A percentile compares a stretch with the other conserved stretches of the same genome.
Conservation (phyloP, 2,113 vertebrate species). For the Smithornis capensis region DNA sequence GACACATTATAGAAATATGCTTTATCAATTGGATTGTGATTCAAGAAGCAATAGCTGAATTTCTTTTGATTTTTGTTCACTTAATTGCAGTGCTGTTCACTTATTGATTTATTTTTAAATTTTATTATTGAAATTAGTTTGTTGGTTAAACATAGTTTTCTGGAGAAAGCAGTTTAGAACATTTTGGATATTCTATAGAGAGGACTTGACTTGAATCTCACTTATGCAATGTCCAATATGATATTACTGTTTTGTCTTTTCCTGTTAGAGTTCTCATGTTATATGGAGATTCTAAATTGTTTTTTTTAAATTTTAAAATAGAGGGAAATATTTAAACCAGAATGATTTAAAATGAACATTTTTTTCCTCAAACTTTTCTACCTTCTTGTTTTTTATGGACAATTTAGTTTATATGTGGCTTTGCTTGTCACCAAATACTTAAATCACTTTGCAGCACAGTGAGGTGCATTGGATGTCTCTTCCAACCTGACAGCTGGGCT, state of each 20-base stretch:
- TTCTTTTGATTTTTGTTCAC: not conserved
- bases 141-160: not conserved
- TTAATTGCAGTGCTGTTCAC: not conserved
- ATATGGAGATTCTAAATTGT: not conserved
- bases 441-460: not conserved
- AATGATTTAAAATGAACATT: not conserved
- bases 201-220: not conserved
- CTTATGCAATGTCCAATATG: rapidly evolving
- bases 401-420: not conserved
- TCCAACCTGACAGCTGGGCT: not conserved
- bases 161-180: not conserved
- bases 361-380: not conserved
- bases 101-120: not conserved
- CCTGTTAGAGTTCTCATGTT: not conserved
- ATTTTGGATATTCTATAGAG: not conserved
- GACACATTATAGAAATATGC: not conserved
- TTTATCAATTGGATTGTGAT: not conserved
- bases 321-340: not conserved
- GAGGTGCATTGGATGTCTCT: not conserved
- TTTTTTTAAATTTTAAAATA: not conserved
- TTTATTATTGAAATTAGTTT: not conserved
- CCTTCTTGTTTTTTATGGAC: not conserved
- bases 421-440: not conserved
- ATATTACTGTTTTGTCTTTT: not conserved
- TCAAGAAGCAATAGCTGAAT: not conserved